Evolutionary conservation across 2,888 invertebrate species (phyloP).

Genomic region (Euphydryas editha): DNA sequence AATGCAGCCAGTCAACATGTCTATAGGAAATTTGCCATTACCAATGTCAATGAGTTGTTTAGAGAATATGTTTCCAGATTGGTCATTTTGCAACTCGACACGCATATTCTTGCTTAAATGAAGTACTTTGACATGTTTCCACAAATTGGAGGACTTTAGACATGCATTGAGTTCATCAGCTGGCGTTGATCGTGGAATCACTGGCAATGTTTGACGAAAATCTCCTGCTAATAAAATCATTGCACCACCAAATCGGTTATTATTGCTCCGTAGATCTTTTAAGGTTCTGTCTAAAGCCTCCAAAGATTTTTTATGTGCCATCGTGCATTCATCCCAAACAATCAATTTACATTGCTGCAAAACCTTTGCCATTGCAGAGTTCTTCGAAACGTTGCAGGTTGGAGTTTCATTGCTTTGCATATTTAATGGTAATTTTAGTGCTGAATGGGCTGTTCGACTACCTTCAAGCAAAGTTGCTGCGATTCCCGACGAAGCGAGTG

Average conservation of each 20-base stretch:
- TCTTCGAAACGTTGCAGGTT: conserved; percentile 28
- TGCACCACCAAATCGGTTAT: conserved; percentile 48
- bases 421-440: conserved; percentile 43
- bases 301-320: conserved; percentile 41
- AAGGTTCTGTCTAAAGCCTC: conserved; percentile 39
- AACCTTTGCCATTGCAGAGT: conserved; percentile 39
- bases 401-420: conserved; percentile 41
- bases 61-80: conserved; percentile 41
- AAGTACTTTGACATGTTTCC: conserved; percentile 46
- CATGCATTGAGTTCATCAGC: conserved; percentile 56
- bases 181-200: conserved; percentile 49
- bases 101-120: conserved; percentile 43
- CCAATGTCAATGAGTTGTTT: conserved; percentile 44
- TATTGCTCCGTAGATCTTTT: conserved; percentile 41
- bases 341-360: conserved; percentile 36
- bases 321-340: conserved; percentile 43
- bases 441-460: conserved; percentile 42
- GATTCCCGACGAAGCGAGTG: conserved; percentile 41
- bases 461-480: conserved; percentile 42
- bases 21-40: conserved; percentile 44
- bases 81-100: conserved; percentile 42
- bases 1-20: conserved; percentile 41
- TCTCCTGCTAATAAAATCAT: conserved; percentile 52
- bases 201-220: conserved; percentile 55
- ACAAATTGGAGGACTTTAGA: conserved; percentile 48